phyloP scores from a whole-genome alignment of 1,140 invertebrate species.

The Mylabris phalerata region DNA sequence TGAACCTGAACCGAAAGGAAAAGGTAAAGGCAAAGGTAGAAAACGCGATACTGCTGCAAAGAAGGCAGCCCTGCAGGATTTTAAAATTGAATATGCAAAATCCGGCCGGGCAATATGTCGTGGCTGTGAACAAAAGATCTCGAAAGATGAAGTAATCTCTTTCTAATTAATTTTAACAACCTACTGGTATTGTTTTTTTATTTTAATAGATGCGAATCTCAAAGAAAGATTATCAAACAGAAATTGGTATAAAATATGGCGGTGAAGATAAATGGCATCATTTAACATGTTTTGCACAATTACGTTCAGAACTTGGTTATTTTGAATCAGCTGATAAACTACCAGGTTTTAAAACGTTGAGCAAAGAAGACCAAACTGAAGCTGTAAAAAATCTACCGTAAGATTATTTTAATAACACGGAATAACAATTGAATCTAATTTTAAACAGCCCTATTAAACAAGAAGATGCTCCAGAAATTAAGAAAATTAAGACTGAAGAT shows the following conservation, averaged over 20 bases:
- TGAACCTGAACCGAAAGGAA: slow-evolving; percentile 37
- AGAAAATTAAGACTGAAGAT: slow-evolving; percentile 64
- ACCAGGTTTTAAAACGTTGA: slow-evolving; percentile 66
- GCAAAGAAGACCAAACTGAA: slow-evolving; percentile 64
- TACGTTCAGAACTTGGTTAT: slow-evolving; percentile 69
- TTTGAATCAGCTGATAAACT: slow-evolving; percentile 62
- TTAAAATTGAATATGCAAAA: slow-evolving; percentile 82
- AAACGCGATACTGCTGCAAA: slow-evolving; percentile 34
- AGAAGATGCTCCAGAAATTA: slow-evolving; percentile 51
- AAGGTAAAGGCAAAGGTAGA: slow-evolving; percentile 35
- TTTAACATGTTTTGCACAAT: slow-evolving; percentile 82
- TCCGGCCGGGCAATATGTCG: slow-evolving; percentile 73
- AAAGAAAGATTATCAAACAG: slow-evolving; percentile 81
- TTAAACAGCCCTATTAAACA: slow-evolving; percentile 47
- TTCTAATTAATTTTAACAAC: background rate
- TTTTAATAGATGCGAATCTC: slow-evolving; percentile 58
- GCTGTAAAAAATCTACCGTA: slow-evolving; percentile 64
- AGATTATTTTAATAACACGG: slow-evolving; percentile 18
- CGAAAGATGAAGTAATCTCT: slow-evolving; percentile 58
- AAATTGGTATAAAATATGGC: slow-evolving; percentile 71
- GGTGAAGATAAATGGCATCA: slow-evolving; percentile 84
- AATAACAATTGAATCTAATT: slow-evolving; percentile 7
- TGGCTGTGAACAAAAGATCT: slow-evolving; percentile 81
- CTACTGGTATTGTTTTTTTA: background rate
- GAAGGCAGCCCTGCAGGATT: slow-evolving; percentile 56